A percentile compares a stretch with the other conserved stretches of the same genome.
These are phyloP conservation scores for Agrotis ipsilon DNA, from an alignment of 2,888 invertebrate genomes.

Conservation along the genomic window DNA sequence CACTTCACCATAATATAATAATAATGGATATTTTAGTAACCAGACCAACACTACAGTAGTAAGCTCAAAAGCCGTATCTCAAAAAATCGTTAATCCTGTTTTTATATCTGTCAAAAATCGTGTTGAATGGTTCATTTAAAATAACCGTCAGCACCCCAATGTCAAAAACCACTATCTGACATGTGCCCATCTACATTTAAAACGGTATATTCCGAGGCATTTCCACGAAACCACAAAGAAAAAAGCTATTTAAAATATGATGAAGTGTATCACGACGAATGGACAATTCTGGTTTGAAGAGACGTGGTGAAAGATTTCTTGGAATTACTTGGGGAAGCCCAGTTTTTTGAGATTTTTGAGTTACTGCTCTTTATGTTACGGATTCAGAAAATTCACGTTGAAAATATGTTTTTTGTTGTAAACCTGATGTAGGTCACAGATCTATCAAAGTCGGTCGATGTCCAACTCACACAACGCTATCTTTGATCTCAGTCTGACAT, in stretches of 20 bases:
- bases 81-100: background rate
- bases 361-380: background rate
- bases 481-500: slow-evolving; percentile 71
- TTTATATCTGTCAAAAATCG: no score
- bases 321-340: no score
- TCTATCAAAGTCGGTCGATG: slow-evolving; percentile 67
- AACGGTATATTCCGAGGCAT: no score
- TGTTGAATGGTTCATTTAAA: background rate
- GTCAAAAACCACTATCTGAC: no score
- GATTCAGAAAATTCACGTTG: slow-evolving; percentile 5
- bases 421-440: slow-evolving; percentile 68
- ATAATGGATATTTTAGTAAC: slow-evolving; percentile 35
- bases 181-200: no score
- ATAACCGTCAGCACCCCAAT: background rate
- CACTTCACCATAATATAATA: slow-evolving; percentile 16
- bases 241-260: no score
- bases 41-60: slow-evolving; percentile 13
- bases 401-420: slow-evolving; percentile 55
- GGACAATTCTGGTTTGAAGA: no score
- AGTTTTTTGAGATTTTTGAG: background rate
- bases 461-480: slow-evolving; percentile 63
- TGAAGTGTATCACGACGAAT: no score
- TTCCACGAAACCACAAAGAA: no score
- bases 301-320: no score
- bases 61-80: background rate